Percentiles rank a stretch among this genome's conserved stretches.
These are phyloP conservation scores for Caenorhabditis brenneri DNA, from an alignment of 1,140 invertebrate genomes.

Conservation along the genomic window DNA sequence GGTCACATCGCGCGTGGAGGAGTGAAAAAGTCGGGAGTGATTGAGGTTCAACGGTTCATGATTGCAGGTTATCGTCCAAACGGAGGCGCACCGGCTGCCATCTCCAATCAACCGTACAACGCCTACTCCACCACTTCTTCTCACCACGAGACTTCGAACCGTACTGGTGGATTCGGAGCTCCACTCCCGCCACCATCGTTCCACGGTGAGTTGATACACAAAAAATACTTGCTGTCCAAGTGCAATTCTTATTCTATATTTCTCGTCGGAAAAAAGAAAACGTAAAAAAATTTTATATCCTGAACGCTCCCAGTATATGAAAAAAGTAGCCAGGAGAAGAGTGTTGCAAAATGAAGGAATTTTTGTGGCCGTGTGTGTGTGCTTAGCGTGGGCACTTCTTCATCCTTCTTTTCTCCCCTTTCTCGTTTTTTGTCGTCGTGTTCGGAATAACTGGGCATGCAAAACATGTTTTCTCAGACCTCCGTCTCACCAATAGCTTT, in stretches of 20 bases:
- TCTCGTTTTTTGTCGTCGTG: conserved; percentile 15
- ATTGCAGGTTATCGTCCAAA: conserved; percentile 47
- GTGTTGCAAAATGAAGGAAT: conserved; percentile 1
- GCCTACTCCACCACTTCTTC: conserved; percentile 34
- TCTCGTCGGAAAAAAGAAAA: no score
- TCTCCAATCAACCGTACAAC: conserved; percentile 48
- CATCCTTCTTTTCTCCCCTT: neutral
- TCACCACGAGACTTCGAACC: conserved; percentile 43
- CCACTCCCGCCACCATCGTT: conserved; percentile 39
- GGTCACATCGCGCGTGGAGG: neutral
- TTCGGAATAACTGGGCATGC: conserved; percentile 35
- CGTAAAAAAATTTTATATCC: neutral
- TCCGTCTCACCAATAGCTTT: neutral
- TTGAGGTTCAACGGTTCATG: conserved; percentile 19
- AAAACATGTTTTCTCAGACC: conserved; percentile 24
- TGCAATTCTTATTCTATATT: no score
- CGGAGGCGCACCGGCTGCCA: conserved; percentile 36
- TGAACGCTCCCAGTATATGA: neutral
- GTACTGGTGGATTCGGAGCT: conserved; percentile 25
- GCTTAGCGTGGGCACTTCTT: conserved; percentile 34
- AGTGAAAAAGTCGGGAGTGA: neutral
- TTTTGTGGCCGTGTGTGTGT: neutral
- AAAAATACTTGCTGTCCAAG: no score
- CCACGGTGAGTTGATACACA: conserved; percentile 24
- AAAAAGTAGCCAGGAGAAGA: neutral